These are phyloP conservation scores for Lasioglossum albipes DNA, from an alignment of 1,140 invertebrate genomes.

Conservation along the genomic window DNA sequence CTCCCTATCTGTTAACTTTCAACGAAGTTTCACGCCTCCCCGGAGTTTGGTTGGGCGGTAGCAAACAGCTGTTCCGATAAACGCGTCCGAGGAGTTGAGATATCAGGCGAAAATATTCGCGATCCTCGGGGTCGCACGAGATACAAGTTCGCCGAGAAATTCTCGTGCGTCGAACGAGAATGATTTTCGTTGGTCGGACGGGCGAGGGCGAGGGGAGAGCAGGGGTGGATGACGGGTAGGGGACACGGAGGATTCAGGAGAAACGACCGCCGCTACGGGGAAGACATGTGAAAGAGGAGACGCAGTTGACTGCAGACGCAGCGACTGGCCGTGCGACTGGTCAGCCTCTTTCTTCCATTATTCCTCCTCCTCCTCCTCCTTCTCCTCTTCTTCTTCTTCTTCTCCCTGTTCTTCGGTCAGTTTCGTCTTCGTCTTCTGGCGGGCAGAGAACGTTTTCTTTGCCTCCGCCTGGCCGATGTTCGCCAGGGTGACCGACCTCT, in stretches of 20 bases:
- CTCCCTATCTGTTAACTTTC: too few relatives aligned
- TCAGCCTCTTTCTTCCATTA: constrained; percentile 59
- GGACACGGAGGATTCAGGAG: not conserved
- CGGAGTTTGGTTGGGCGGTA: too few relatives aligned
- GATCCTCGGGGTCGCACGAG: not conserved
- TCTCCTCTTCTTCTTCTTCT: constrained; percentile 6
- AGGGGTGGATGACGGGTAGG: not conserved
- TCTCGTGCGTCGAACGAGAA: not conserved
- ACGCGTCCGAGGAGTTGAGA: not conserved
- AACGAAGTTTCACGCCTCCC: too few relatives aligned
- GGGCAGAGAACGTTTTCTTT: constrained; percentile 8
- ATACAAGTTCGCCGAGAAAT: too few relatives aligned
- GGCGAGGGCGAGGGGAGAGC: not conserved
- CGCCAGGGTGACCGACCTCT: constrained; percentile 69
- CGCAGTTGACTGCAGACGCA: constrained; percentile 52
- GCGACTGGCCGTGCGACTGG: constrained; percentile 49
- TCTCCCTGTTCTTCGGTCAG: constrained; percentile 25
- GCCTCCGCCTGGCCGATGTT: constrained; percentile 52
- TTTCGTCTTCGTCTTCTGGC: constrained; percentile 4
- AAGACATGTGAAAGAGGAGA: constrained; percentile 46
- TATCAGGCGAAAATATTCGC: not conserved
- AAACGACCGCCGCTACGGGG: constrained; percentile 17
- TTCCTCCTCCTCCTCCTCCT: constrained; percentile 24
- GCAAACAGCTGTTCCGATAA: not conserved
- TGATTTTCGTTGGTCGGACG: not conserved